Evolutionary conservation across 2,113 vertebrate genomes (phyloP).

Genomic region (Nibea albiflora): DNA sequence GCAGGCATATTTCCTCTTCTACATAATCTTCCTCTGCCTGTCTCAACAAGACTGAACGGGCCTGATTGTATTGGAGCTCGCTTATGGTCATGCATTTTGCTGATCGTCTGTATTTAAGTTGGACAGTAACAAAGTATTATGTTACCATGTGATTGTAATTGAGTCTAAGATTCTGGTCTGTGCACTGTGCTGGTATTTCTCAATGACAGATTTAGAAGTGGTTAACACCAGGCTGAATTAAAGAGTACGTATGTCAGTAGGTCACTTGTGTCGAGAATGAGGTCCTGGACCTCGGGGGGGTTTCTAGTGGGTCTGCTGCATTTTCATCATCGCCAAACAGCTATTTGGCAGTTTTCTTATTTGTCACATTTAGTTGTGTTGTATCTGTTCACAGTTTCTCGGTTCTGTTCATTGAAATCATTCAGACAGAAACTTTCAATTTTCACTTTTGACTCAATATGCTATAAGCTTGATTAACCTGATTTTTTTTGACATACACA

Average conservation of each 20-base stretch:
- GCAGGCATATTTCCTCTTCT: slow-evolving; percentile 76
- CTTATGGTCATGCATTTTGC: slow-evolving; percentile 52
- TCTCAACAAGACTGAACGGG: slow-evolving; percentile 62
- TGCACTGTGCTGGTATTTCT: slow-evolving; percentile 20
- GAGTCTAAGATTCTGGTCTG: slow-evolving; percentile 22
- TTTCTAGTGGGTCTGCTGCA: neutral
- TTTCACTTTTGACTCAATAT: neutral
- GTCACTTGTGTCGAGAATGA: slow-evolving; percentile 21
- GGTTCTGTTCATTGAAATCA: neutral
- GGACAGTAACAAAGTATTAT: slow-evolving; percentile 39
- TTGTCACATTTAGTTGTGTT: neutral
- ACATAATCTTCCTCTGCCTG: slow-evolving; percentile 65
- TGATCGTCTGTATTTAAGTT: slow-evolving; percentile 67
- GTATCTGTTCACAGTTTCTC: neutral
- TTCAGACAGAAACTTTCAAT: neutral
- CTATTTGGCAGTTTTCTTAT: neutral
- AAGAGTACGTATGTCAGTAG: slow-evolving; percentile 1
- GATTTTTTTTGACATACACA: slow-evolving; percentile 1
- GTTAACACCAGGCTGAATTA: slow-evolving; percentile 5
- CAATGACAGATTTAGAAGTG: slow-evolving; percentile 24
- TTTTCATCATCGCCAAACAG: neutral
- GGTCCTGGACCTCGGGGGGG: neutral
- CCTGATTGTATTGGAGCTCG: slow-evolving; percentile 59
- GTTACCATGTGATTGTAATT: slow-evolving; percentile 52
- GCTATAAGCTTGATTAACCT: neutral